Evolutionary conservation across 2,888 invertebrate genomes (phyloP).

Genomic region (Ctenicera cuprea): DNA sequence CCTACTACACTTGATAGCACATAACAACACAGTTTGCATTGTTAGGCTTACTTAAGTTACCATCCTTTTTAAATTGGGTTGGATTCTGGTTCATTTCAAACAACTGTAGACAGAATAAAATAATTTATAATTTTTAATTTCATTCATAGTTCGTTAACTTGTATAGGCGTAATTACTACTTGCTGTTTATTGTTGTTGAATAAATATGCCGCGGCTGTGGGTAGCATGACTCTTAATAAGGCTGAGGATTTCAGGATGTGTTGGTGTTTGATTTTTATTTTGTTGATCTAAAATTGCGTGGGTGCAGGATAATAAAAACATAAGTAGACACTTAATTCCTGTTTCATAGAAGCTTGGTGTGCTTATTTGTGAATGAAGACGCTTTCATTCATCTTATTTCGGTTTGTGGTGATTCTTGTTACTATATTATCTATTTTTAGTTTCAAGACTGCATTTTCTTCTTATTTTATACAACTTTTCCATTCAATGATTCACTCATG

Average conservation of each 20-base stretch:
- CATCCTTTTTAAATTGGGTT: neutral
- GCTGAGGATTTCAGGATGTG: constrained; percentile 45
- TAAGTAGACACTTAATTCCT: constrained; percentile 25
- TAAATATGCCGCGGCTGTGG: constrained; percentile 38
- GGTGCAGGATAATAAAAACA: constrained; percentile 37
- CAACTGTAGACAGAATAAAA: neutral
- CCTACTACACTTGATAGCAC: neutral
- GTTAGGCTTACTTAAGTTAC: neutral
- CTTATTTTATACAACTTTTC: no score
- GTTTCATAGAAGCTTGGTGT: constrained; percentile 20
- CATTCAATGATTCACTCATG: no score
- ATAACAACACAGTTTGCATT: neutral
- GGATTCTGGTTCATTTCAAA: neutral
- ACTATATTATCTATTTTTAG: no score
- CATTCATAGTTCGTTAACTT: constrained; percentile 37
- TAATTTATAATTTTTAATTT: constrained; percentile 25
- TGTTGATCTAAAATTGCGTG: constrained; percentile 40
- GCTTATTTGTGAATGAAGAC: constrained; percentile 30
- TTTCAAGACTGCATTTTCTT: no score
- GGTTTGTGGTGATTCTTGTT: neutral
- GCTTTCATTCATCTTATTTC: constrained; percentile 25
- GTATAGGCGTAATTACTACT: constrained; percentile 46
- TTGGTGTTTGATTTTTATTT: constrained; percentile 51
- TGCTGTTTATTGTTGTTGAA: constrained; percentile 34
- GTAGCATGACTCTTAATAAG: constrained; percentile 33